phyloP scores from a whole-genome alignment of 2,113 vertebrate species.

The Coreoperca whiteheadi region DNA sequence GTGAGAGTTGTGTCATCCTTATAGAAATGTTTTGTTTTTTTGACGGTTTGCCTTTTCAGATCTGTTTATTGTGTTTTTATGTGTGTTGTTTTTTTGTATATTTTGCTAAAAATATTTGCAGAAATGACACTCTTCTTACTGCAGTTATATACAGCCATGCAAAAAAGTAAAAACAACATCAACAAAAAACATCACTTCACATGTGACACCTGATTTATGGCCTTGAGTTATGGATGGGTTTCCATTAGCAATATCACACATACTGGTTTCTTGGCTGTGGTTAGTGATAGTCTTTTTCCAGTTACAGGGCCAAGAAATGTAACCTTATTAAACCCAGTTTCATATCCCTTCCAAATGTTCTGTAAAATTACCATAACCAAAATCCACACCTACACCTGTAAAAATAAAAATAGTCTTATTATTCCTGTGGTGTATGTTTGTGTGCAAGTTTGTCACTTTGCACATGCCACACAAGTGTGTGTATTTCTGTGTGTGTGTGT shows the following conservation, averaged over 20 bases:
- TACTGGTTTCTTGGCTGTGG: slow-evolving; percentile 18
- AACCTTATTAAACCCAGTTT: slow-evolving; percentile 49
- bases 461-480: slow-evolving; percentile 5
- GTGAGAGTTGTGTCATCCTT: background rate
- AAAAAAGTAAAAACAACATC: background rate
- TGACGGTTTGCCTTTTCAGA: background rate
- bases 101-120: background rate
- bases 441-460: slow-evolving; percentile 18
- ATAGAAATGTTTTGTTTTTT: background rate
- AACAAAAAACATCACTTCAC: background rate
- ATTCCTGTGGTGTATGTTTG: background rate
- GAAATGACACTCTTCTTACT: background rate
- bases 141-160: background rate
- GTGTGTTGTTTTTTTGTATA: background rate
- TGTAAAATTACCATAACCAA: slow-evolving; percentile 52
- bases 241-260: slow-evolving; percentile 31
- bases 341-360: slow-evolving; percentile 47
- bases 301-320: slow-evolving; percentile 22
- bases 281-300: slow-evolving; percentile 33
- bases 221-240: slow-evolving; percentile 28
- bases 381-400: slow-evolving; percentile 49
- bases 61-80: background rate
- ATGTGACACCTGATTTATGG: background rate
- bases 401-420: slow-evolving; percentile 36
- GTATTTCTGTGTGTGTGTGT: slow-evolving; percentile 3